Conservation (phyloP, 92 coral and sea anemone genomes). For the Hydrozoanthus gracilis region DNA sequence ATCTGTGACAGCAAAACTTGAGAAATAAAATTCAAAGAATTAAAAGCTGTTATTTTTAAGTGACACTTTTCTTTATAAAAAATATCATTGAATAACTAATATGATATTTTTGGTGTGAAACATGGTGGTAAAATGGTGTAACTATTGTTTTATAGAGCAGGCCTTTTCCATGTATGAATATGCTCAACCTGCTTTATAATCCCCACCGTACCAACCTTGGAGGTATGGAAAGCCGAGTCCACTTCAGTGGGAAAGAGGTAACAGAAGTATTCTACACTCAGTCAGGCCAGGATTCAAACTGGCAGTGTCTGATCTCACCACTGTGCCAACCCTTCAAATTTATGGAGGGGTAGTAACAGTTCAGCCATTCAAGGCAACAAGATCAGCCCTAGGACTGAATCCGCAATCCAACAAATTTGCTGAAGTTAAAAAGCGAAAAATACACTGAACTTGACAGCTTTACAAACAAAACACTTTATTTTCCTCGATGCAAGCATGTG, state of each 20-base stretch:
- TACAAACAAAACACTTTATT: too few species aligned
- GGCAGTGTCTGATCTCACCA: constrained; percentile 3
- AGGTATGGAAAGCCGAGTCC: too few species aligned
- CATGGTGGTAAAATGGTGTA: constrained; percentile 9
- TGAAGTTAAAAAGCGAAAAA: too few species aligned
- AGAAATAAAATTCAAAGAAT: neutral
- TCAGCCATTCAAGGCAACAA: constrained; percentile 17
- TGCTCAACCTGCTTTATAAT: constrained; percentile 3
- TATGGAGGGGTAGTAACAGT: constrained; percentile 6
- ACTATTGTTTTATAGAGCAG: neutral
- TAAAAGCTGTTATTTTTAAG: too few species aligned
- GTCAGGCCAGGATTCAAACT: neutral
- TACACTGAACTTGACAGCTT: too few species aligned
- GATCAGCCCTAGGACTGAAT: too few species aligned
- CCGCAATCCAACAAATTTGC: too few species aligned
- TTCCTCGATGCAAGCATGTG: too few species aligned
- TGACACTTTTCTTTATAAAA: too few species aligned
- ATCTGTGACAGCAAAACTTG: constrained; percentile 11
- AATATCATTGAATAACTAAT: constrained; percentile 23
- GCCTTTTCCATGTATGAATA: constrained; percentile 22
- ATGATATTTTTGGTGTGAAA: constrained; percentile 8
- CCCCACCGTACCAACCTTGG: constrained; percentile 7
- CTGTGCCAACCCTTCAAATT: constrained; percentile 22
- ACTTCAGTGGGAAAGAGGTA: too few species aligned
- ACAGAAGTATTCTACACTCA: neutral